Conservation (phyloP, 2,797 vertebrate species). For the Anguilla pacifica region DNA sequence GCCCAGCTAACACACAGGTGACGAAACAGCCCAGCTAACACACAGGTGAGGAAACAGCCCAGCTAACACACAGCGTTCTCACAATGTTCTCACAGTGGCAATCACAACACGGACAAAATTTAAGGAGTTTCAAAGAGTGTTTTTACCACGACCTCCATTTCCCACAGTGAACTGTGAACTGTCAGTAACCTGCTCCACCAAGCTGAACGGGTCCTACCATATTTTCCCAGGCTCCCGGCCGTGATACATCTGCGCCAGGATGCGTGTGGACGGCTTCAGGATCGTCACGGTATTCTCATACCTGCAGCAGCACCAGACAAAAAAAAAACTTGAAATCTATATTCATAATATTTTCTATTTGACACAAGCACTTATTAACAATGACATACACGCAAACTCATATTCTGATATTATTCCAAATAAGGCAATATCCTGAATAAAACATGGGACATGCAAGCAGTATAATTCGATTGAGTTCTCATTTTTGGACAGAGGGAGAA, state of each 20-base stretch:
- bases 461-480: too few relatives aligned
- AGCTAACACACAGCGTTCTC: too few relatives aligned
- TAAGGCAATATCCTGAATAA: too few relatives aligned
- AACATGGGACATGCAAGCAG: too few relatives aligned
- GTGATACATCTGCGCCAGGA: slow-evolving; percentile 96
- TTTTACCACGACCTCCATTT: background rate
- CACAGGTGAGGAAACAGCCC: too few relatives aligned
- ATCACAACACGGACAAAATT: too few relatives aligned
- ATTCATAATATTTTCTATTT: background rate
- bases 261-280: slow-evolving; percentile 89
- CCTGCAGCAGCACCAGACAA: slow-evolving; percentile 62
- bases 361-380: background rate
- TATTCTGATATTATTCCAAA: too few relatives aligned
- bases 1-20: too few relatives aligned
- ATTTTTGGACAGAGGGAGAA: too few relatives aligned
- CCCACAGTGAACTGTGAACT: background rate
- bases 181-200: background rate
- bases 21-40: too few relatives aligned
- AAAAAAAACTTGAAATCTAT: background rate
- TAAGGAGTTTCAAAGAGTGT: too few relatives aligned
- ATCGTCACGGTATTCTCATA: slow-evolving; percentile 88
- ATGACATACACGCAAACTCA: background rate
- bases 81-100: too few relatives aligned
- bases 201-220: slow-evolving; percentile 75
- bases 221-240: slow-evolving; percentile 96